Evolutionary conservation across 2,888 invertebrate species (phyloP).

Genomic region (Calliphora vomitoria): DNA sequence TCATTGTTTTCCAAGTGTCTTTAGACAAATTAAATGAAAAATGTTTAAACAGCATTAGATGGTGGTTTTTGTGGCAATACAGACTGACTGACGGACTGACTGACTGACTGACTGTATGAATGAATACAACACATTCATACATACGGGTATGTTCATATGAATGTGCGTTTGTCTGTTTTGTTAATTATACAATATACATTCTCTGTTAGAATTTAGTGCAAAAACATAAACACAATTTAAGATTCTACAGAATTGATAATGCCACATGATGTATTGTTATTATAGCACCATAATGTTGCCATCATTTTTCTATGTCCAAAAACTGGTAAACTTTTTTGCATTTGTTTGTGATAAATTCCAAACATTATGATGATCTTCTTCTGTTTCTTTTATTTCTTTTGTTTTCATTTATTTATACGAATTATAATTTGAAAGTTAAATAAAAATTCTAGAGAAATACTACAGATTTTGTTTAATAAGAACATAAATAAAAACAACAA

Average conservation of each 20-base stretch:
- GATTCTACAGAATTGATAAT: conserved; percentile 72
- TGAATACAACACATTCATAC: background rate
- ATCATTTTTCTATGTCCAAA: conserved; percentile 72
- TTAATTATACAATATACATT: background rate
- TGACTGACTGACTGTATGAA: background rate
- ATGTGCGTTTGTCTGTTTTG: conserved; percentile 5
- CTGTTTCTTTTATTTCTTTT: conserved; percentile 8
- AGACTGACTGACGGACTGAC: background rate
- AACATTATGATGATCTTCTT: conserved; percentile 25
- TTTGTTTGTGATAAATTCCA: conserved; percentile 58
- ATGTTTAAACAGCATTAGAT: conserved; percentile 68
- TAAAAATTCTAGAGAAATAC: conserved; percentile 49
- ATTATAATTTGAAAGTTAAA: conserved; percentile 46
- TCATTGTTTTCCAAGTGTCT: conserved; percentile 64
- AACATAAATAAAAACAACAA: background rate
- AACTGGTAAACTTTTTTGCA: conserved; percentile 63
- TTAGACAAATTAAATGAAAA: conserved; percentile 73
- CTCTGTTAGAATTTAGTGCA: conserved; percentile 73
- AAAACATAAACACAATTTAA: conserved; percentile 58
- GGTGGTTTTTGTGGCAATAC: background rate
- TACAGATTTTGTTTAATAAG: background rate
- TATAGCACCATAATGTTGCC: conserved; percentile 72
- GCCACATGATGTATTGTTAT: conserved; percentile 72
- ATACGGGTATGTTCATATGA: background rate
- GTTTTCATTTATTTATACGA: background rate